Conservation (phyloP, 2,113 vertebrate species). For the Dendrocopos noguchii region DNA sequence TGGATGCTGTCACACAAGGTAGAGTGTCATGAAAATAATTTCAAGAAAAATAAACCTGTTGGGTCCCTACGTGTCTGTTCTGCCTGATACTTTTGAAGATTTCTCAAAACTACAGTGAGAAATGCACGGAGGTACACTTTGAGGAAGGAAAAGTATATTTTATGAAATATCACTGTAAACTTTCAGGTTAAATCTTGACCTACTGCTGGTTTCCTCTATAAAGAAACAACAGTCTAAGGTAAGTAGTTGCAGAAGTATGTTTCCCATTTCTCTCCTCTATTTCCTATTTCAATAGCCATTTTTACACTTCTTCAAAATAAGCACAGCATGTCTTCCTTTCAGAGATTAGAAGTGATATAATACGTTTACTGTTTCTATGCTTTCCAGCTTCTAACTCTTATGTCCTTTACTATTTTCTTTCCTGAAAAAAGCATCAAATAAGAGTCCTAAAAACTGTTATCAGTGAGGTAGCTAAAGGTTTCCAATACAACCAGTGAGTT, state of each 20-base stretch:
- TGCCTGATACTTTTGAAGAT: not conserved
- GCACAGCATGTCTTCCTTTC: not conserved
- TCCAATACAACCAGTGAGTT: not conserved
- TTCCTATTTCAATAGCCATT: not conserved
- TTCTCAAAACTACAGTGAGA: not conserved
- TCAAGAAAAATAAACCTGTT: not conserved
- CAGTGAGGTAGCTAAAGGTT: not conserved
- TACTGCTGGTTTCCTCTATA: not conserved
- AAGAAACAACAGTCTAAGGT: not conserved
- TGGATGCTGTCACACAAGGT: no score
- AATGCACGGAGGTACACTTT: not conserved
- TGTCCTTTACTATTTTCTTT: not conserved
- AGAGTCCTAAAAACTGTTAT: not conserved
- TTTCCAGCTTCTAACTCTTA: not conserved
- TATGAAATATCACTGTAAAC: not conserved
- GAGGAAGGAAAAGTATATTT: not conserved
- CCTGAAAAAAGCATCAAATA: not conserved
- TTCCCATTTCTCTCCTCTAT: not conserved
- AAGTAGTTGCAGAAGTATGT: not conserved
- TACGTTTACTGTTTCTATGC: not conserved
- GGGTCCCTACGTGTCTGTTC: not conserved
- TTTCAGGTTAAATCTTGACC: slow-evolving; percentile 7
- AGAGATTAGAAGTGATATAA: not conserved
- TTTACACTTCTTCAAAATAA: not conserved
- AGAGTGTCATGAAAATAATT: not conserved